Base-by-base conservation (phyloP, 1,140 invertebrate species). In the Fopius arisanus region DNA sequence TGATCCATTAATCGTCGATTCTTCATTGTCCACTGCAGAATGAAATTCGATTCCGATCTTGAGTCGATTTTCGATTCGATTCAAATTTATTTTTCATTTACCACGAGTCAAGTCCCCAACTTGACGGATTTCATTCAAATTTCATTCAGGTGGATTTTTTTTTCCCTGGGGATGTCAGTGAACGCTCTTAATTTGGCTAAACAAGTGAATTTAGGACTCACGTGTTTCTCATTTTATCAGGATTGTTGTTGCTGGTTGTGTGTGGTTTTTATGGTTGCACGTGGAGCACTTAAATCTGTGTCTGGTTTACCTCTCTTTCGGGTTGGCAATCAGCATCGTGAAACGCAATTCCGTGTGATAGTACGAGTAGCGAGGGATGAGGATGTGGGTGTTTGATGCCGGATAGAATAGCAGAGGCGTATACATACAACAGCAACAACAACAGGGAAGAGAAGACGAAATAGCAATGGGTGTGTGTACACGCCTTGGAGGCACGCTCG, bases 261-360 rank as follows among this genome's bases (percentile, higher is more conserved):
- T 16, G 43, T 19, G 43, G 9, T 59, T 26, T 59, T 59, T 59
- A 59, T 14, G 14, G 23, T 10, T 59, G 54, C 3, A 59, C 54
- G 21, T 59, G 54, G 54, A 26, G 54, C 19, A 26, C 54, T 59
- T 59, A 59, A 59, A 59, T 59, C 54, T 23, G 21, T 14, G 54
- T 59, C 54, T 59, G 54, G 54, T 59, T 59, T 59, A 59, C 23
- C 54, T 59, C 23, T 59, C 19, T 59, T 59, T 59, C 23, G 54
- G 54, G 54, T 59, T 59, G 19, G 54, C 54, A 59, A 59, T 59
- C 54, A 59, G 19, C 54, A 12, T 26, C 19, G 54, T 28, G 54
- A 26, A 59, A 59, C 19, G 54, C 54, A 59, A 59, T 59, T 59
- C 23, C 23, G 23, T 59, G 19, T 59, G 54, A 59, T 59, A 59